phyloP scores from a whole-genome alignment of 2,888 invertebrate genomes.

The Eugnorisma glareosa region DNA sequence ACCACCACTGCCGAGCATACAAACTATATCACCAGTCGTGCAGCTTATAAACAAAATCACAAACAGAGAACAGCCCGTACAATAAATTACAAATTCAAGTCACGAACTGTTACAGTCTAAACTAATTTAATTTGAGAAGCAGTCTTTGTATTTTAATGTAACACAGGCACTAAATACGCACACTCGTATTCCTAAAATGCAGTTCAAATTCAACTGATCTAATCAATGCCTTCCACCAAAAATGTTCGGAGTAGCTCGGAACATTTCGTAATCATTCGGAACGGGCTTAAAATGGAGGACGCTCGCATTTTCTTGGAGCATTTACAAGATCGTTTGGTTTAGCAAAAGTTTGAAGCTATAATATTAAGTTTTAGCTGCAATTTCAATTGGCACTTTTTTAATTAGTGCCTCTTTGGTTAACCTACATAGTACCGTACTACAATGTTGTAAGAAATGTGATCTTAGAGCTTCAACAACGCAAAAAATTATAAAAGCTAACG shows the following conservation, averaged over 20 bases:
- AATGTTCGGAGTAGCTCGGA: slow-evolving; percentile 18
- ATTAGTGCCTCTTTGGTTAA: not conserved
- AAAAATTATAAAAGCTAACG: too few species aligned
- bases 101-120: slow-evolving; percentile 38
- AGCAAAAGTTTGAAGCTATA: not conserved
- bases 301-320: not conserved
- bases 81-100: slow-evolving; percentile 36
- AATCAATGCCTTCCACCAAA: slow-evolving; percentile 49
- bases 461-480: not conserved
- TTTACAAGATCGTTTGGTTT: slow-evolving; percentile 3
- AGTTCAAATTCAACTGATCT: slow-evolving; percentile 45
- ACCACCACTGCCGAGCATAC: not conserved
- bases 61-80: not conserved
- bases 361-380: not conserved
- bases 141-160: slow-evolving; percentile 34
- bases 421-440: too few species aligned
- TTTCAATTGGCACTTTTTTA: not conserved
- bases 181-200: slow-evolving; percentile 49
- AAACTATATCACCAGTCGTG: not conserved
- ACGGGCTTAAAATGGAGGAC: slow-evolving; percentile 6
- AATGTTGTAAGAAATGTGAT: not conserved
- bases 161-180: slow-evolving; percentile 32
- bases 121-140: slow-evolving; percentile 50
- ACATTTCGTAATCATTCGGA: slow-evolving; percentile 28
- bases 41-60: slow-evolving; percentile 9